phyloP scores from a whole-genome alignment of 2,113 vertebrate species.

The Archilochus colubris region DNA sequence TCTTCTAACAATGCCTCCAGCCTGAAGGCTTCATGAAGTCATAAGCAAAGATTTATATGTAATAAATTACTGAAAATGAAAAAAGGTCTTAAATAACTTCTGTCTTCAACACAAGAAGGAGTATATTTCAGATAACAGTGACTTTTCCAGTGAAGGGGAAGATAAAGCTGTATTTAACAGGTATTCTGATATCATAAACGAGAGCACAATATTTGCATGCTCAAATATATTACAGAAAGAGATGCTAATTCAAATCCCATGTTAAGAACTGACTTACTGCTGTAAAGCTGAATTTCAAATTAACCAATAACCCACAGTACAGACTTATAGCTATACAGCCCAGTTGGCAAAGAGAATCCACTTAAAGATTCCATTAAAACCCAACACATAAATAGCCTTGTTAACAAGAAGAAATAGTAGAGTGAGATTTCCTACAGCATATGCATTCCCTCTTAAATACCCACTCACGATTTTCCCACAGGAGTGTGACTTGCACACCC shows the following conservation, averaged over 20 bases:
- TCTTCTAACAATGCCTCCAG: conserved; percentile 64
- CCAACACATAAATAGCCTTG: not conserved
- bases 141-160: conserved; percentile 46
- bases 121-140: conserved; percentile 68
- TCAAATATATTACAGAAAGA: conserved; percentile 35
- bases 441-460: not conserved
- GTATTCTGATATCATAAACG: conserved; percentile 54
- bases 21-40: conserved; percentile 72
- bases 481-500: not conserved
- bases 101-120: conserved; percentile 58
- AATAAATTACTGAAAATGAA: conserved; percentile 74
- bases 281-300: conserved; percentile 43
- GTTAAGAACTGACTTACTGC: conserved; percentile 33
- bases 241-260: conserved; percentile 32
- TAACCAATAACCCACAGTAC: conserved; percentile 33
- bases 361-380: not conserved
- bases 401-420: not conserved
- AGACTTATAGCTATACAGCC: not conserved
- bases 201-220: conserved; percentile 54
- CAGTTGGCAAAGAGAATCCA: conserved; percentile 20
- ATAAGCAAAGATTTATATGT: conserved; percentile 75
- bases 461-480: not conserved
- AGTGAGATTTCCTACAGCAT: not conserved
- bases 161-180: conserved; percentile 62
- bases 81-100: conserved; percentile 62